Evolutionary conservation across 2,888 invertebrate species (phyloP).

Genomic region (Heliconius ethilla): DNA sequence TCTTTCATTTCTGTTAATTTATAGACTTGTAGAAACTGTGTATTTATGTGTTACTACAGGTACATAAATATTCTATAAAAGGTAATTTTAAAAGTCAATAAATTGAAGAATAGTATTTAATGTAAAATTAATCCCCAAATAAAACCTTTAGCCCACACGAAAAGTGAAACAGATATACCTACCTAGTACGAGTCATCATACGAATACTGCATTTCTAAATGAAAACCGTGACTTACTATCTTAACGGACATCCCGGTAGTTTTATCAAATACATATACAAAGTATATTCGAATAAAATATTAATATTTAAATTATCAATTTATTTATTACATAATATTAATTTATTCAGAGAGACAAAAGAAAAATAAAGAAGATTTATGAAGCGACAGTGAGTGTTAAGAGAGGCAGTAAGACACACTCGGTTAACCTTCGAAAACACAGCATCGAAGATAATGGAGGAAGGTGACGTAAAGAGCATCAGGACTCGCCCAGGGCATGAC

Average conservation of each 20-base stretch:
- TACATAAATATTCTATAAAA: too few relatives aligned
- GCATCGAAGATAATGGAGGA: not conserved
- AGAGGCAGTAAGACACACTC: not conserved
- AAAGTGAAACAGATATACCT: too few relatives aligned
- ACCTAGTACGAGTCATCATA: too few relatives aligned
- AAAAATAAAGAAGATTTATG: not conserved
- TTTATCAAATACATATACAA: not conserved
- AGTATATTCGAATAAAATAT: too few relatives aligned
- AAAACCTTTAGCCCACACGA: too few relatives aligned
- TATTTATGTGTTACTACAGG: too few relatives aligned
- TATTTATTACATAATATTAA: not conserved
- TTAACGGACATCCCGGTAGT: not conserved
- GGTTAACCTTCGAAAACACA: not conserved
- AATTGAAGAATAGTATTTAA: too few relatives aligned
- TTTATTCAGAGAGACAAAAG: not conserved
- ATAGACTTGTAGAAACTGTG: too few relatives aligned
- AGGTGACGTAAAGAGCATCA: not conserved
- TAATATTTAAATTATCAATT: not conserved
- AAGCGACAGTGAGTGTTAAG: not conserved
- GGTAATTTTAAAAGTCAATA: too few relatives aligned
- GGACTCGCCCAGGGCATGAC: too few relatives aligned
- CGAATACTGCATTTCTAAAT: not conserved
- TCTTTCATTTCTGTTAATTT: too few relatives aligned
- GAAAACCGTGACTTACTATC: not conserved
- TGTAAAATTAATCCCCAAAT: too few relatives aligned